Base-by-base conservation (phyloP, 2,113 vertebrate species). In the Penelope pileata region DNA sequence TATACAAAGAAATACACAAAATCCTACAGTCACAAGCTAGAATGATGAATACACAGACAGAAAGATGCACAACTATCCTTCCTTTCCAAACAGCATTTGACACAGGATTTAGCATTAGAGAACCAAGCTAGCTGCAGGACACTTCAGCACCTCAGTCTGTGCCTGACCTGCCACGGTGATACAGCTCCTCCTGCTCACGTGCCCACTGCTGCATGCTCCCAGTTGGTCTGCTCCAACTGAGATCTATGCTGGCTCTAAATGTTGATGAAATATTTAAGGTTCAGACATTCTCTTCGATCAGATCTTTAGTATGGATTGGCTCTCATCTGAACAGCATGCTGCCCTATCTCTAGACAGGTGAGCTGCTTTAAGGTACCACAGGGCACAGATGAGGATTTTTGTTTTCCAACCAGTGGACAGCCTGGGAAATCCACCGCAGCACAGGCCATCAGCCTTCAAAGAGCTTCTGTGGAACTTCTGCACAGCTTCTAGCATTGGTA, bases 1-100 rank as follows among this genome's bases (percentile, higher is more conserved):
- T 9, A 53, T 59, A 62, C 21, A 54, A 42, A 53, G 75, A 27
- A 51, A 43, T 1, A 4, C 67, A 62, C 50, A 36, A 21, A 94
- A 51, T 21, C 12, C 60, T 53, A 7, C 1, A 7, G 0, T 21
- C n/a, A 11, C 0, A 5, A 43, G 66, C 62, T 38, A 32, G 2
- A 2, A 2, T 0, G 7, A 77, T 3, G 60, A 29, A 40, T 40
- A 27, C 17, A 40, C 38, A 29, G 38, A 29, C 60, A 40, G 22
- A 19, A 56, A 19, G 67, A 36, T 36, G 47, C 45, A 50, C n/a
- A 36, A 12, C 21, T n/a, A 15, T 30, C 21, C 14, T 43, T 63
- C 42, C 30, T 45, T n/a, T 45, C 29, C 30, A 14, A 66, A 22
- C 17, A 63, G 42, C 22, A 16, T 45, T 23, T 40, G 19, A 18